Base-by-base conservation (phyloP, 2,113 vertebrate species). In the Rousettus leschenaultii region DNA sequence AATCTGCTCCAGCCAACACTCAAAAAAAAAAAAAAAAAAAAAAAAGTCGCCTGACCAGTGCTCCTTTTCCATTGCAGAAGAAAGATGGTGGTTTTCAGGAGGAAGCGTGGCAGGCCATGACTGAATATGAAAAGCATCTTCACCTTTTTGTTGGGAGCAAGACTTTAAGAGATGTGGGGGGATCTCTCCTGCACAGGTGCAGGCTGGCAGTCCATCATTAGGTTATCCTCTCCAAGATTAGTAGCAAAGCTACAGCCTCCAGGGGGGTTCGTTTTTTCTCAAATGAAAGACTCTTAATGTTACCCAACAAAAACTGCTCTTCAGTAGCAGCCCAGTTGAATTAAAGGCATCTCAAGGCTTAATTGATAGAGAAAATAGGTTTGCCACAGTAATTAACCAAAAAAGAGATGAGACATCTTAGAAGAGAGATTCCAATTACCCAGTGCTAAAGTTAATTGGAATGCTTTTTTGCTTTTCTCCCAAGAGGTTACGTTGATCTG, bases 281-380 rank as follows among this genome's bases (percentile, higher is more conserved):
- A 26, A 43, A 89, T 74, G 48, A 92, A 89, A 79, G 43, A 57
- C 78, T 83, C 24, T 30, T 38, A 63, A 26, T 74, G 77, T 43
- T 51, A 92, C 43, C 18, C 18, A 33, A 11, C 57, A 73, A 80
- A 75, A 71, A 59, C 45, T 4, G 4, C n/a, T 59, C 28, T 95
- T 86, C 16, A 90, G 38, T 53, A 92, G 11, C 38, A 86, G 40
- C 26, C 63, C 38, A 10, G 16, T 30, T 86, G 30, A 53, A 66
- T 82, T 73, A 85, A 78, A 89, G 51, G 22, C 57, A 70, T 80
- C 77, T 86, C 43, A 43, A 30, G 18, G 19, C 53, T 90, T 87
- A 38, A 92, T 59, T 75, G 91, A 83, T 94, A 92, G 51, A 91
- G 80, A 96, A 94, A 93, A 95, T 92, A 90, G 28, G 14, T 63